phyloP scores from a whole-genome alignment of 2,888 invertebrate species.

The Stratiomys singularior region DNA sequence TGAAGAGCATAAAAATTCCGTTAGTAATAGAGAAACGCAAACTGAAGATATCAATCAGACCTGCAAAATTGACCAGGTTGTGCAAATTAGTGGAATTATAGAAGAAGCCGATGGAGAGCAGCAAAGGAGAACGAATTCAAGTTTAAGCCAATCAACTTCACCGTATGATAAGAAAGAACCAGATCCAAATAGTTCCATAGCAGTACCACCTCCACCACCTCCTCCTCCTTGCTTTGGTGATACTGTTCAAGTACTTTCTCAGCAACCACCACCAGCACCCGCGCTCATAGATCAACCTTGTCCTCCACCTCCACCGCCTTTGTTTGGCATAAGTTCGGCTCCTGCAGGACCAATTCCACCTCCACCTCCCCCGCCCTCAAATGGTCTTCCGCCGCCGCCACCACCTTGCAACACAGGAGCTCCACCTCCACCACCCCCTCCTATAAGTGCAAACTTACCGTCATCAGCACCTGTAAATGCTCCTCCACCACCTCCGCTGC shows the following conservation, averaged over 20 bases:
- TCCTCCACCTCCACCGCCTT: slow-evolving; percentile 54
- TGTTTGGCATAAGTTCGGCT: too few relatives aligned
- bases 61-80: not conserved
- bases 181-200: not conserved
- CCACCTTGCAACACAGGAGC: slow-evolving; percentile 55
- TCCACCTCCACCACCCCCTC: slow-evolving; percentile 49
- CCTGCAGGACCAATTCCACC: too few relatives aligned
- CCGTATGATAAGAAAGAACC: not conserved
- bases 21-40: not conserved
- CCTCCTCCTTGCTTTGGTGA: not conserved
- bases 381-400: slow-evolving; percentile 56
- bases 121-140: not conserved
- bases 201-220: not conserved
- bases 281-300: slow-evolving; percentile 58
- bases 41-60: not conserved
- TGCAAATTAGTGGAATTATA: not conserved
- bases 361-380: slow-evolving; percentile 63
- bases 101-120: not conserved
- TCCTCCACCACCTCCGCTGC: slow-evolving; percentile 56
- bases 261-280: slow-evolving; percentile 63
- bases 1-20: not conserved
- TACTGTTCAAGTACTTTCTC: slow-evolving; percentile 52
- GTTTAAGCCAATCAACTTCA: not conserved
- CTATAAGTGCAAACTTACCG: slow-evolving; percentile 21
- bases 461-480: too few relatives aligned